Conservation (phyloP, 2,113 vertebrate genomes). For the Calyptomena viridis region DNA sequence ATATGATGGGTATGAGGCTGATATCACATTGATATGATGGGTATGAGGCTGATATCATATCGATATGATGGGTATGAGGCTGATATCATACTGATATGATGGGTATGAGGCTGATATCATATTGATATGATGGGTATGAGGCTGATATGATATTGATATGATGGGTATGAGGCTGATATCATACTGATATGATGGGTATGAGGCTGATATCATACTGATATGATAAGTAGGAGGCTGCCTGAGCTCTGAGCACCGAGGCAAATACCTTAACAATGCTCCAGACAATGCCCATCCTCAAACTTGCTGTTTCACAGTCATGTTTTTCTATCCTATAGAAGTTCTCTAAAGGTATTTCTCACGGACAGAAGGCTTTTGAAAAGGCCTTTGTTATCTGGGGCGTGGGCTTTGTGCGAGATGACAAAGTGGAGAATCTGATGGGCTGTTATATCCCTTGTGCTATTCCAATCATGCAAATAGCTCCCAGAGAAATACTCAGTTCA, state of each 20-base stretch:
- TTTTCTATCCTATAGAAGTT: not conserved
- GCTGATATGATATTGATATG: not conserved
- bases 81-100: not conserved
- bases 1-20: not conserved
- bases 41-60: not conserved
- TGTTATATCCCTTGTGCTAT: not conserved
- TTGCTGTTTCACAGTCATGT: not conserved
- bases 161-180: not conserved
- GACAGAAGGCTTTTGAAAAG: not conserved
- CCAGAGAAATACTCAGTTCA: not conserved
- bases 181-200: not conserved
- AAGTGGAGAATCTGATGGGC: not conserved
- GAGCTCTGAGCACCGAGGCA: not conserved
- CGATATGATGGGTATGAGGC: not conserved
- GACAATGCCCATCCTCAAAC: not conserved
- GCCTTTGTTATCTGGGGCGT: not conserved
- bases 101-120: not conserved
- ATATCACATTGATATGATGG: not conserved
- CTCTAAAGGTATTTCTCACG: not conserved
- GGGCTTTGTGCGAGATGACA: not conserved
- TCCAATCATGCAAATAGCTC: not conserved
- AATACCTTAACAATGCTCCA: not conserved
- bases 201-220: not conserved
- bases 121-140: not conserved
- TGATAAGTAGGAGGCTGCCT: not conserved